Conservation (phyloP, 2,797 vertebrate genomes). For the Enoplosus armatus region DNA sequence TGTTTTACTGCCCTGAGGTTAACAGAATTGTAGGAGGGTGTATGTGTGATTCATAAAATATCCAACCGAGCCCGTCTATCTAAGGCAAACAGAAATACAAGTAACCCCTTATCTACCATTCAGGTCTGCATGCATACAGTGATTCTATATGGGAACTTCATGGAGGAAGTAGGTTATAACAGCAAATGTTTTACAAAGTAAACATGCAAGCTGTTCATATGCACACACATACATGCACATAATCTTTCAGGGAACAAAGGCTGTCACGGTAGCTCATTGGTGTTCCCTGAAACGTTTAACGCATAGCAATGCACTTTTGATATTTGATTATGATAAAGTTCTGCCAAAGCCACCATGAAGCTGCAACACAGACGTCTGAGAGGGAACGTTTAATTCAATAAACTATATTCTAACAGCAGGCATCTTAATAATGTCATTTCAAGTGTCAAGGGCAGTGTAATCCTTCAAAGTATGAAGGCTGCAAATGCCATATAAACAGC, state of each 20-base stretch:
- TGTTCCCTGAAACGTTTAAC: conserved; percentile 31
- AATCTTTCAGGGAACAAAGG: conserved; percentile 39
- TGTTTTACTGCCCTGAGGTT: not conserved
- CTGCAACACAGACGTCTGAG: not conserved
- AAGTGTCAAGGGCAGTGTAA: not conserved
- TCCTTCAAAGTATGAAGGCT: not conserved
- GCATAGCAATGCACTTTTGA: not conserved
- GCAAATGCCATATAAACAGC: not conserved
- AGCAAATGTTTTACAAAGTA: conserved; percentile 6
- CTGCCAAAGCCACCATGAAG: not conserved
- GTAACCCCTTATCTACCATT: conserved; percentile 37
- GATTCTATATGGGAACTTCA: not conserved
- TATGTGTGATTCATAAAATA: conserved; percentile 34
- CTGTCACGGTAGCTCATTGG: conserved; percentile 6
- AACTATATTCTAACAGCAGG: not conserved
- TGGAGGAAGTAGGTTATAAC: conserved; percentile 4
- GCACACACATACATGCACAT: not conserved
- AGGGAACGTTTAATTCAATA: not conserved
- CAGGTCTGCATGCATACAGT: not conserved
- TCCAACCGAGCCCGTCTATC: not conserved
- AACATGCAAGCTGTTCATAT: not conserved
- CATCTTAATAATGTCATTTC: not conserved
- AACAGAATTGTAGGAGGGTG: not conserved
- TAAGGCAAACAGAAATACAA: conserved; percentile 43
- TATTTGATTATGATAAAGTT: conserved; percentile 48